These are phyloP conservation scores for Zygothrica quintamaculata DNA, from an alignment of 2,888 invertebrate species.

Conservation along the genomic window DNA sequence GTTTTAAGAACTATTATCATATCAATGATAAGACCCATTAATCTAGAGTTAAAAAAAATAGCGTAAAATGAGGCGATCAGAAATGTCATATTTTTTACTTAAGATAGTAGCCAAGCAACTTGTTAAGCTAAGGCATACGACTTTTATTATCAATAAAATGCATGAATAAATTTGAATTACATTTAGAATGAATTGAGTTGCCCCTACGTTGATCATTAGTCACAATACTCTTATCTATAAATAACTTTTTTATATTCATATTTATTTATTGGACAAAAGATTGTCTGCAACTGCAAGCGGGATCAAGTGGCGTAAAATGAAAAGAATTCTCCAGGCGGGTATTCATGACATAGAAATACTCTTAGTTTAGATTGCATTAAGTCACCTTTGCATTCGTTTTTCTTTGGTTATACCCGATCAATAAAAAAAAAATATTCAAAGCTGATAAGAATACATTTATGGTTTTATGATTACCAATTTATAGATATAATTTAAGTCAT, in stretches of 20 bases:
- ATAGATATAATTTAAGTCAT: slow-evolving; percentile 21
- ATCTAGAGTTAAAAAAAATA: too few relatives aligned
- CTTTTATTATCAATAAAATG: neutral
- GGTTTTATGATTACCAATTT: too few relatives aligned
- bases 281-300: slow-evolving; percentile 25
- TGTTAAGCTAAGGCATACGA: too few relatives aligned
- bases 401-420: neutral
- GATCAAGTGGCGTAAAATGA: slow-evolving; percentile 37
- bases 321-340: neutral
- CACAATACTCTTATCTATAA: slow-evolving; percentile 47
- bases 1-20: neutral
- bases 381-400: too few relatives aligned
- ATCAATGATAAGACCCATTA: too few relatives aligned
- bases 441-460: too few relatives aligned
- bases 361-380: too few relatives aligned
- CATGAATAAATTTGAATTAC: neutral
- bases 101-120: too few relatives aligned
- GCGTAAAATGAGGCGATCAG: too few relatives aligned
- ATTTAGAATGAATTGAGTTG: neutral
- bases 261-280: slow-evolving; percentile 1
- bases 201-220: slow-evolving; percentile 35
- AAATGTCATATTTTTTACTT: too few relatives aligned
- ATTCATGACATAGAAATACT: too few relatives aligned
- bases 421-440: too few relatives aligned
- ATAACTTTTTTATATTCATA: slow-evolving; percentile 22